Conservation (phyloP, 2,113 vertebrate genomes). For the Burhinus oedicnemus region DNA sequence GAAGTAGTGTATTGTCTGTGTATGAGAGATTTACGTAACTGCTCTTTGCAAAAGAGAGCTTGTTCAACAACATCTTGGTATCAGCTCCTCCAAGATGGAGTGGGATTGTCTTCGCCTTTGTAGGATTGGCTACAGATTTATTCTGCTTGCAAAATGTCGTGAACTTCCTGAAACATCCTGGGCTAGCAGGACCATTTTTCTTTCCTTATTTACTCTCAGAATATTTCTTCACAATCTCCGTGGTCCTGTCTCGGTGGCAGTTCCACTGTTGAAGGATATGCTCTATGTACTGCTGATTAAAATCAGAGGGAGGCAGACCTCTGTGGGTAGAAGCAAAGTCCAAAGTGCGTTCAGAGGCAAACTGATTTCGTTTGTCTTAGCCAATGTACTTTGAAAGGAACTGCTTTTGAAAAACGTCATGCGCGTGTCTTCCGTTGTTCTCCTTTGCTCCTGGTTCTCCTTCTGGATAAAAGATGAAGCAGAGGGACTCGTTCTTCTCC, state of each 20-base stretch:
- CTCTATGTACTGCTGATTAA: neutral
- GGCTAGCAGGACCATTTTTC: neutral
- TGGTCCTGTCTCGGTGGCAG: neutral
- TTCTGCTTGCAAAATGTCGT: neutral
- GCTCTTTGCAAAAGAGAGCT: neutral
- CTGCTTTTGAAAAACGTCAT: neutral
- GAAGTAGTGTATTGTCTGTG: neutral
- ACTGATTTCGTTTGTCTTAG: neutral
- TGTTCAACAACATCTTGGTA: neutral
- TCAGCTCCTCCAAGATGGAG: neutral
- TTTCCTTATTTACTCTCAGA: neutral
- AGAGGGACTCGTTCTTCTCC: neutral
- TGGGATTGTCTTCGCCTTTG: neutral
- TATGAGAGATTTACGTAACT: neutral
- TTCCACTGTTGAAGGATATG: neutral
- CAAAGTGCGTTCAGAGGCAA: neutral
- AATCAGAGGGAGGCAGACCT: neutral
- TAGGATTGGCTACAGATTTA: neutral
- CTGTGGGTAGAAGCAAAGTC: neutral
- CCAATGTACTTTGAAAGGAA: neutral
- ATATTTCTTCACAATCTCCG: neutral
- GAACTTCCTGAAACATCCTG: neutral
- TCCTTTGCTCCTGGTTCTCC: neutral
- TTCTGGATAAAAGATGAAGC: neutral
- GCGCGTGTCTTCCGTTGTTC: rapidly evolving